Conservation (phyloP, 2,113 vertebrate genomes). For the Tauraco erythrolophus region DNA sequence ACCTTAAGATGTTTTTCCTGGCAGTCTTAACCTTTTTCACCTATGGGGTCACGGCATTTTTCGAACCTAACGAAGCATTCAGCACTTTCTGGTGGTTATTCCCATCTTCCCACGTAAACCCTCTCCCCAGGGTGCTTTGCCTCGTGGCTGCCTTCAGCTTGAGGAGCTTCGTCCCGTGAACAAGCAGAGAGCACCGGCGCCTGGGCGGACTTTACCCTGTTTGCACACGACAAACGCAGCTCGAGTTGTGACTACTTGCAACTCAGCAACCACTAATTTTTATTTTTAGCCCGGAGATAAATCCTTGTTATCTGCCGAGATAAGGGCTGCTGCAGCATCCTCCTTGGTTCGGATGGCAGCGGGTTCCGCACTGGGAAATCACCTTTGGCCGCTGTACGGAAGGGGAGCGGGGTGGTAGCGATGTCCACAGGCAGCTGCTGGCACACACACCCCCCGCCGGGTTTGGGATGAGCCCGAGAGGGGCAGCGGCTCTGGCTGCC, state of each 20-base stretch:
- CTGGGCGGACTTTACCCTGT: neutral
- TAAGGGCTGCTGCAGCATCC: neutral
- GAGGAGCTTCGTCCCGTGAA: neutral
- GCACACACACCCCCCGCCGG: neutral
- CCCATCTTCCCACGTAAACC: neutral
- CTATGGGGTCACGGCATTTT: rapidly evolving
- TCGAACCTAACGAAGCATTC: neutral
- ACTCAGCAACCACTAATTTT: slow-evolving; percentile 6
- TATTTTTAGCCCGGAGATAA: neutral
- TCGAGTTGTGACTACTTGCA: neutral
- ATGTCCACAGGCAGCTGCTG: neutral
- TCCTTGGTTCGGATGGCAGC: neutral
- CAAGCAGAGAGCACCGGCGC: rapidly evolving
- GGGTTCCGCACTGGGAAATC: neutral
- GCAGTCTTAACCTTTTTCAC: neutral
- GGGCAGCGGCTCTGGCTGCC: neutral
- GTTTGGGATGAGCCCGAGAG: rapidly evolving
- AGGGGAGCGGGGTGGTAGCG: rapidly evolving
- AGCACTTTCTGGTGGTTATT: neutral
- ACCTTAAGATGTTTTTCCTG: neutral
- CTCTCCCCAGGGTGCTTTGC: neutral
- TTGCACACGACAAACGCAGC: neutral
- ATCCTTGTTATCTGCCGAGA: neutral
- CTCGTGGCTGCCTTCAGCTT: neutral
- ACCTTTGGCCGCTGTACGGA: rapidly evolving